Evolutionary conservation across 2,113 vertebrate genomes (phyloP), one percentile per base, ranked within the genome.

Genomic region (Australoheros scitulus): DNA sequence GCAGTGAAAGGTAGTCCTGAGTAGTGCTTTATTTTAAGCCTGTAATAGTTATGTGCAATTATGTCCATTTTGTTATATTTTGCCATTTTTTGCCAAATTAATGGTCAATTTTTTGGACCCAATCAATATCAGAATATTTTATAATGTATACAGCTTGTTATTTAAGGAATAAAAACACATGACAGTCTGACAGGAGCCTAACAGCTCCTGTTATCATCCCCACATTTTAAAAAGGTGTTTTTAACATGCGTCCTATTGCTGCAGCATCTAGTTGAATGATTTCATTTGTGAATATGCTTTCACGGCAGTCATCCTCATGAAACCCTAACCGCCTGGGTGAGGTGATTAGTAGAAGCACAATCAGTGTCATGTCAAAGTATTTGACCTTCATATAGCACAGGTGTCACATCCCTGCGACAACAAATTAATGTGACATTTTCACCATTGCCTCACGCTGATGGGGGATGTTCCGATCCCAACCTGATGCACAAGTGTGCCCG

Each of bases 351-450:
- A 70, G 34, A 58, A 26, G 41, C 7, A 9, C 68, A 82, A 68
- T 91, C 60, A 65, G 43, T 79, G 74, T 72, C 61, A 75, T 65
- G 77, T 87, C 74, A 87, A 61, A 36, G 24, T 57, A 6, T 87
- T 92, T 87, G 86, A 89, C 87, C 83, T 32, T 36, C 22, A 26
- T 32, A 50, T 41, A 61, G 79, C 64, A 22, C 72, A 43, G 72
- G 77, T 89, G 76, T 83, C 72, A 56, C 79, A 81, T 86, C 59
- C 7, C 64, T 38, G 34, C 56, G 55, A 76, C 43, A 61, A 85
- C 68, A 83, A 88, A 89, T 88, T 61, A 86, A 59, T 41, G 24
- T 74, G 81, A 90, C 81, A 88, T 91, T 86, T 83, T 64, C 83
- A 55, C 47, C 7, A 0, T 59, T 64, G 55, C 38, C 55, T 32